phyloP scores from a whole-genome alignment of 2,113 vertebrate species.

The Phocoena phocoena region DNA sequence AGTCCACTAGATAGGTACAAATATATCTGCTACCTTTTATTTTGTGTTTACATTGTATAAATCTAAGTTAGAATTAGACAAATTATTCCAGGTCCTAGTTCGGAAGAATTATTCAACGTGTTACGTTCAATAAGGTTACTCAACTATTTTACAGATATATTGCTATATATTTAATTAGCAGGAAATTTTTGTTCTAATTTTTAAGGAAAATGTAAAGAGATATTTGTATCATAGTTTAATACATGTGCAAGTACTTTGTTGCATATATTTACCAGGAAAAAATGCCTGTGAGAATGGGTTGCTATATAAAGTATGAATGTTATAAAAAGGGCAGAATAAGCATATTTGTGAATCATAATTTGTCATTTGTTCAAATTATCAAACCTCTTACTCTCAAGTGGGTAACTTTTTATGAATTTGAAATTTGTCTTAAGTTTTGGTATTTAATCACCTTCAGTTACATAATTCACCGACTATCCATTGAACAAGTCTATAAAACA shows the following conservation, averaged over 20 bases:
- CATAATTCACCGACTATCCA: background rate
- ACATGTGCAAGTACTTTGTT: background rate
- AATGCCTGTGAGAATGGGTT: background rate
- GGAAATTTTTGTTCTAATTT: background rate
- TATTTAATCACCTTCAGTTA: constrained; percentile 1
- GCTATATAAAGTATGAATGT: background rate
- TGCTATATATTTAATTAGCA: background rate
- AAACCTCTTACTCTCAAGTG: background rate
- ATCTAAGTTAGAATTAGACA: constrained; percentile 12
- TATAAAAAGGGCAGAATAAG: background rate
- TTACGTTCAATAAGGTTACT: background rate
- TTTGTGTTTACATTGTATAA: background rate
- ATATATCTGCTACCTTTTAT: background rate
- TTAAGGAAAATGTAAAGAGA: background rate
- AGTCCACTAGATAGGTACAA: background rate
- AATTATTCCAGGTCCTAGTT: background rate
- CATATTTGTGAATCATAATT: background rate
- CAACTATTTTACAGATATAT: background rate
- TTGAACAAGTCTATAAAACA: background rate
- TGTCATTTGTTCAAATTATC: background rate
- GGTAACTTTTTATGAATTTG: background rate
- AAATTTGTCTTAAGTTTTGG: background rate
- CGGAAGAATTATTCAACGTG: background rate
- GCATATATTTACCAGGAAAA: background rate
- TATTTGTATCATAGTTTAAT: constrained; percentile 23